Evolutionary conservation across 2,888 invertebrate genomes (phyloP).

Genomic region (Calameuta filiformis): DNA sequence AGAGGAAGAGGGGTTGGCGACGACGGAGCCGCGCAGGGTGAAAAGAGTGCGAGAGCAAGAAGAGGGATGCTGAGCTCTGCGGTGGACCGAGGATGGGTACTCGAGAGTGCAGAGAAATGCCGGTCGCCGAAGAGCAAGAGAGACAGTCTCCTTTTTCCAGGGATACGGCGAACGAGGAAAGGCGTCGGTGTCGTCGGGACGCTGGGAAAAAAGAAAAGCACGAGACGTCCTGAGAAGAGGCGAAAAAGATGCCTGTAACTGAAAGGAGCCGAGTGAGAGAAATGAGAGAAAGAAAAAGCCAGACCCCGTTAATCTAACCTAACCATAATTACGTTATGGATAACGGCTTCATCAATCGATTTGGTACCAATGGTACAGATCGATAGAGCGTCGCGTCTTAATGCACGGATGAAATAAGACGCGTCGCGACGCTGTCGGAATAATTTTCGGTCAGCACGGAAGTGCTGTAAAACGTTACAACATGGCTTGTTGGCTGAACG

Average conservation of each 20-base stretch:
- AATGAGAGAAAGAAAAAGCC: neutral
- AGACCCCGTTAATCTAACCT: slow-evolving; percentile 34
- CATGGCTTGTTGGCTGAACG: neutral
- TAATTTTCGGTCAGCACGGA: neutral
- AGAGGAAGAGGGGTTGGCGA: neutral
- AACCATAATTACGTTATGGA: too few species aligned
- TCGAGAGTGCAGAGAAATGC: neutral
- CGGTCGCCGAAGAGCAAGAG: neutral
- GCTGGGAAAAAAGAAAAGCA: neutral
- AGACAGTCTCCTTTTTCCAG: neutral
- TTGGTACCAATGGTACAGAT: neutral
- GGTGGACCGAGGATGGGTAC: neutral
- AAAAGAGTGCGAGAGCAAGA: neutral
- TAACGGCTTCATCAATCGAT: slow-evolving; percentile 33
- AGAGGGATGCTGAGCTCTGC: neutral
- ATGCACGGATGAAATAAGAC: neutral
- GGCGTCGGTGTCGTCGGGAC: neutral
- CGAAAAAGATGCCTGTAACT: neutral
- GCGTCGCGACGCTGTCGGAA: neutral
- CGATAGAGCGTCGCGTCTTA: neutral
- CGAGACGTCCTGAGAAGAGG: neutral
- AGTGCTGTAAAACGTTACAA: neutral
- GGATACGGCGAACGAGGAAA: neutral
- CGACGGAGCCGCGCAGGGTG: neutral
- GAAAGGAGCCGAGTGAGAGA: neutral